Conservation (phyloP, 2,888 invertebrate species). For the Dasypolia templi region DNA sequence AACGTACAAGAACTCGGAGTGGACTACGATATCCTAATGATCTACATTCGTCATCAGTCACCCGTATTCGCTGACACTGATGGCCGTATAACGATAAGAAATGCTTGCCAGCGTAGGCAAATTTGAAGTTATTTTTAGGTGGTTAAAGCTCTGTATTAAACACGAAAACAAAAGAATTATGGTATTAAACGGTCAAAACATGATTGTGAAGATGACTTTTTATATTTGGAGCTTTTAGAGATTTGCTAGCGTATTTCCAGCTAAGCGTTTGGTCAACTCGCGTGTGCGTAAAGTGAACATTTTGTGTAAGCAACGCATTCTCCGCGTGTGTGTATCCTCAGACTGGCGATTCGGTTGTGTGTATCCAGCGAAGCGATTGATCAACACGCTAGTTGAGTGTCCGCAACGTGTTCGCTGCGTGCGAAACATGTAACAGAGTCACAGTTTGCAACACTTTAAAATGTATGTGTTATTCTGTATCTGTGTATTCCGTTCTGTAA, state of each 20-base stretch:
- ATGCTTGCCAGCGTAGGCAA: conserved; percentile 74
- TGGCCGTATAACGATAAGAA: conserved; percentile 79
- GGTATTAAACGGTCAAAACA: not conserved
- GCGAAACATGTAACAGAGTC: too few relatives aligned
- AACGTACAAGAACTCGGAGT: conserved; percentile 82
- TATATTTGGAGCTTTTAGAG: not conserved
- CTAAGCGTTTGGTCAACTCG: not conserved
- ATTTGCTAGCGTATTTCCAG: not conserved
- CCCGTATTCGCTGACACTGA: conserved; percentile 81
- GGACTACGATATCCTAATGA: conserved; percentile 81
- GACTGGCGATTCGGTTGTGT: not conserved
- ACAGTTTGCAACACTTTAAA: not conserved
- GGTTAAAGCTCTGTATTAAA: not conserved
- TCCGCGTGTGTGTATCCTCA: too few relatives aligned
- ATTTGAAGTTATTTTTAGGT: not conserved
- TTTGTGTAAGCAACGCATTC: not conserved
- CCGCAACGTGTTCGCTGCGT: not conserved
- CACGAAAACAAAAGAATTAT: not conserved
- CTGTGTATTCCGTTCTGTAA: not conserved
- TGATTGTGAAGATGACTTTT: not conserved
- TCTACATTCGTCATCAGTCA: conserved; percentile 76
- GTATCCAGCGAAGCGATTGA: not conserved
- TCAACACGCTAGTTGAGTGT: not conserved
- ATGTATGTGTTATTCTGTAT: not conserved
- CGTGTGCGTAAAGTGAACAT: not conserved